Base-by-base conservation (phyloP, 1,140 invertebrate genomes). In the Reticulitermes speratus region DNA sequence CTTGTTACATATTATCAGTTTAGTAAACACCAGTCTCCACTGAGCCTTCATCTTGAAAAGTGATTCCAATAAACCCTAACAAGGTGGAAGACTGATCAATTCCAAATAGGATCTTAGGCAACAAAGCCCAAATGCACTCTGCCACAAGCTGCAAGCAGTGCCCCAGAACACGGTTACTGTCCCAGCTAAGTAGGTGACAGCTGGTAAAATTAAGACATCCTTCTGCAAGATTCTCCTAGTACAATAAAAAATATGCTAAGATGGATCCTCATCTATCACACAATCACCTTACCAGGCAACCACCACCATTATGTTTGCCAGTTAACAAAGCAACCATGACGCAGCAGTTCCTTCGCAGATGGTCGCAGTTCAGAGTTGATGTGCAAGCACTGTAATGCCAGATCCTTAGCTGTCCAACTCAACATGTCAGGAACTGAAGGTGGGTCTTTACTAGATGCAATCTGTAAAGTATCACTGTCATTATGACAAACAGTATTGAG, bases 381-480 rank as follows among this genome's bases (percentile, higher is more conserved):
- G 87, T 92, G 90, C 52, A 92, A 88, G 88, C 92, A 92, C 19
- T 91, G 88, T 30, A 92, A 88, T 86, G 91, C 89, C 32, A 92
- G 84, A 87, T 92, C 91, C 87, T 89, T 85, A 0, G 91, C 86
- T 14, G 89, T 88, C 44, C 90, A 90, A 25, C 90, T 89, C 12
- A 92, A 86, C 52, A 89, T 90, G 21, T 91, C 90, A 16, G 92
- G 92, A 85, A 92, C 91, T 3, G 90, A 90, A 0, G 92, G 92
- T 9, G 92, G 90, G 12, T 89, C 88, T 44, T 88, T 89, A 44
- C 91, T 90, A 38, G 91, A 91, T 32, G 91, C 92, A 89, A 92
- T 92, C 92, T 92, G 87, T 11, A 86, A 82, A 83, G 38, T 5
- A 75, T 65, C 59, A 65, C 14, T 14, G 19, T 55, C 52, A 55